Conservation (phyloP, 1,140 invertebrate genomes). For the Drosophila oshimai region DNA sequence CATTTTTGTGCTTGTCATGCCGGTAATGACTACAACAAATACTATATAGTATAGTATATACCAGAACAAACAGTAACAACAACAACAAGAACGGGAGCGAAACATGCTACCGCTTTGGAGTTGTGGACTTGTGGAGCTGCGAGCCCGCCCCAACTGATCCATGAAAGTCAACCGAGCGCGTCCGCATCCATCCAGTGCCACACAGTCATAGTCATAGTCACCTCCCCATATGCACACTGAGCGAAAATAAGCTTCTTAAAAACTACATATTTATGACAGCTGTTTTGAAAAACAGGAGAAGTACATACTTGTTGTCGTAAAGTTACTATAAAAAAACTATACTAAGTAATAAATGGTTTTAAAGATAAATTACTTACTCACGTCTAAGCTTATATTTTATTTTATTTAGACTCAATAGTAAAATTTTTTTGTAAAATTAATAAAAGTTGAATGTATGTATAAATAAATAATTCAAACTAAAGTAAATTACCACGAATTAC, state of each 20-base stretch:
- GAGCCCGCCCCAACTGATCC: constrained; percentile 75
- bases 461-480: no score
- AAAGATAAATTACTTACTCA: no score
- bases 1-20: constrained; percentile 82
- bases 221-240: constrained; percentile 5
- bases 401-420: no score
- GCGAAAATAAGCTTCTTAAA: not conserved
- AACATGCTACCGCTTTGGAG: constrained; percentile 68
- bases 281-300: no score
- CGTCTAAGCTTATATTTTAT: no score
- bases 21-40: constrained; percentile 69
- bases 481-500: no score
- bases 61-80: constrained; percentile 33
- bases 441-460: no score
- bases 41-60: constrained; percentile 4
- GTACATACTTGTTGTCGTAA: no score
- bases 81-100: constrained; percentile 34
- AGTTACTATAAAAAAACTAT: no score
- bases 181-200: constrained; percentile 51
- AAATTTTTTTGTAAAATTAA: no score
- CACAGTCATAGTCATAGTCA: no score
- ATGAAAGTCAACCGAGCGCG: constrained; percentile 79
- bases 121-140: constrained; percentile 57
- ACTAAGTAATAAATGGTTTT: no score
- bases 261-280: not conserved